Evolutionary conservation across 2,797 vertebrate species (phyloP), one percentile per base, ranked within the genome.

Genomic region (Halcyon smyrnensis): DNA sequence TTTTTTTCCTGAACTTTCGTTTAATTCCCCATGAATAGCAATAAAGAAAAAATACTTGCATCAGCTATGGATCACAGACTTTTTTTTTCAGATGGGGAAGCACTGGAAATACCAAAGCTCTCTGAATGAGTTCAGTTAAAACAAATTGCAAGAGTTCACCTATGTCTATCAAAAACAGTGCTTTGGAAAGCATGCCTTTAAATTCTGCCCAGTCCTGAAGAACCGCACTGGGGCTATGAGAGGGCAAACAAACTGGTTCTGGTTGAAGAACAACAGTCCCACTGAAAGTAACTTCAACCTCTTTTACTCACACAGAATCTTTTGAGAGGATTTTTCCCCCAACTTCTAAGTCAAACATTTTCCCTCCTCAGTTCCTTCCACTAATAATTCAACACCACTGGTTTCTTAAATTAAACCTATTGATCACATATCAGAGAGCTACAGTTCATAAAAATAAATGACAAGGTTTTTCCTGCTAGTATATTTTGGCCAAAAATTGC

Each of bases 221-320:
- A 63, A 30, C 34, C 0, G 0, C 6, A 27, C 1, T 2, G 2
- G 23, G 36, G 37, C 45, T 36, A 36, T 1, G 3, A 74, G 19
- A 64, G n/a, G 28, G 25, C 39, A 78, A 25, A 56, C 8, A 60
- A 12, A 41, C 2, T 1, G 0, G 18, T 20, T 83, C 39, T 74
- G 12, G 13, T 15, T 62, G 8, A 84, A 68, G 17, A 93, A 10
- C 9, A n/a, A 4, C 11, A 67, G 34, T 27, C 17, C 27, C 34
- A n/a, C 39, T 48, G 41, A 77, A 86, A 63, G 5, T 30, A 65
- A 84, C 6, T 37, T 78, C 15, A 18, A 15, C 2, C 10, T n/a
- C 24, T 77, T 60, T 69, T 46, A 9, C 17, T 24, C 59, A 45
- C 4, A 1, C 5, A 14, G 11, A 62, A 27, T n/a, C 11, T 81